Evolutionary conservation across 2,888 invertebrate genomes (phyloP), one percentile per base, ranked within the genome.

Genomic region (Megalurothrips usitatus): DNA sequence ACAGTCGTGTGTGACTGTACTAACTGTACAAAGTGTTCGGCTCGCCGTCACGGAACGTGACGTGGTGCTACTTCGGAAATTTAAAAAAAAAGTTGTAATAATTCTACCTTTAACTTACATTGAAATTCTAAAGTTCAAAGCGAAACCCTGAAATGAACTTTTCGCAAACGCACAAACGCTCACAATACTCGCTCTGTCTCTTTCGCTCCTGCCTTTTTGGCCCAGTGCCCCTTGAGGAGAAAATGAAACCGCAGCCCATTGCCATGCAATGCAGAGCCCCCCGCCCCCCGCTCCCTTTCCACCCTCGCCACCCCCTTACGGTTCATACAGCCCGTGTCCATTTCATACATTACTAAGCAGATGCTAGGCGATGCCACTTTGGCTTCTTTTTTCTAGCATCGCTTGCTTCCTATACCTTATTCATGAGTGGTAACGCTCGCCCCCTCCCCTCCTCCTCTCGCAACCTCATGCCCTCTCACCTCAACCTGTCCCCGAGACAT

Each of bases 341-440:
- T 75, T 23, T 75, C 68, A 75, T 75, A 75, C 68, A 75, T 75
- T 75, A 75, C 68, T 75, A 75, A 75, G 68, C 68, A 75, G 58
- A 58, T 58, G 58, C 58, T 58, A 58, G 58, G 17, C 58, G 58
- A 58, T 26, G 68, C 68, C 68, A 75, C 68, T 75, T 75, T 75
- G 68, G 23, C 68, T 75, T 75, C 68, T 75, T 75, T 75, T 43
- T 75, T 75, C 68, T 75, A 75, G 68, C 68, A 75, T 75, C 68
- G 68, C 68, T 75, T 26, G 68, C 68, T 75, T 75, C 68, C 68
- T 75, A 75, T 75, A 75, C 68, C 68, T 75, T 75, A 75, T 75
- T 75, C 68, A 75, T 75, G 68, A 75, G 68, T 12, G 26, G 68
- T 75, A 75, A 75, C 68, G 68, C 68, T 58, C 19, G 6, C 68